phyloP scores from a whole-genome alignment of 2,888 invertebrate species.

The Congeria kusceri region DNA sequence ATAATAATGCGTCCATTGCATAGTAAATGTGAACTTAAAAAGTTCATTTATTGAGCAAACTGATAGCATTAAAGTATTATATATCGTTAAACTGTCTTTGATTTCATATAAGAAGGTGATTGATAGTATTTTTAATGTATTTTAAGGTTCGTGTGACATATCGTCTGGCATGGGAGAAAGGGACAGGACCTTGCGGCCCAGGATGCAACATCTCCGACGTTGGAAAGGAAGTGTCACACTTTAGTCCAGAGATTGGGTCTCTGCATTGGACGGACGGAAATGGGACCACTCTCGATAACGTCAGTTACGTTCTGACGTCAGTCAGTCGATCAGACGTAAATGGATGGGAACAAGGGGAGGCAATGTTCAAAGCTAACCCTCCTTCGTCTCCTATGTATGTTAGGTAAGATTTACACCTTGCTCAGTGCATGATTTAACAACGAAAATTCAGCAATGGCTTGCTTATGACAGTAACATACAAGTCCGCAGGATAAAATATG shows the following conservation, averaged over 20 bases:
- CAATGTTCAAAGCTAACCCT: slow-evolving; percentile 1
- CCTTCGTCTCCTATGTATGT: slow-evolving; percentile 33
- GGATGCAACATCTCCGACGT: slow-evolving; percentile 39
- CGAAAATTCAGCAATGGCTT: not conserved
- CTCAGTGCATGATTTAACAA: not conserved
- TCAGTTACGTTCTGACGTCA: slow-evolving; percentile 48
- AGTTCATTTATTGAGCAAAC: no score
- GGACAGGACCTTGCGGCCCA: slow-evolving; percentile 58
- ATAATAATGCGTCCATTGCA: no score
- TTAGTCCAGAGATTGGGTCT: not conserved
- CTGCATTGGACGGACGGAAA: slow-evolving; percentile 23
- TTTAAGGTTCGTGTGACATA: slow-evolving; percentile 45
- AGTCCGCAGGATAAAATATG: no score
- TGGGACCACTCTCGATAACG: slow-evolving; percentile 25
- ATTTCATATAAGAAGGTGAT: no score
- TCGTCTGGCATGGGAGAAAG: slow-evolving; percentile 60
- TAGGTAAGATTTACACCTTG: not conserved
- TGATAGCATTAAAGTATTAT: no score
- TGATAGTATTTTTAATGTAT: no score
- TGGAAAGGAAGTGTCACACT: slow-evolving; percentile 10
- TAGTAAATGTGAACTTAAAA: no score
- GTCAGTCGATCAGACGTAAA: slow-evolving; percentile 30
- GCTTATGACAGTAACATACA: no score
- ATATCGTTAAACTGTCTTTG: no score
- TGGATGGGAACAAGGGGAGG: slow-evolving; percentile 58